Conservation (phyloP, 2,797 vertebrate species). For the Telmatherina bonti region DNA sequence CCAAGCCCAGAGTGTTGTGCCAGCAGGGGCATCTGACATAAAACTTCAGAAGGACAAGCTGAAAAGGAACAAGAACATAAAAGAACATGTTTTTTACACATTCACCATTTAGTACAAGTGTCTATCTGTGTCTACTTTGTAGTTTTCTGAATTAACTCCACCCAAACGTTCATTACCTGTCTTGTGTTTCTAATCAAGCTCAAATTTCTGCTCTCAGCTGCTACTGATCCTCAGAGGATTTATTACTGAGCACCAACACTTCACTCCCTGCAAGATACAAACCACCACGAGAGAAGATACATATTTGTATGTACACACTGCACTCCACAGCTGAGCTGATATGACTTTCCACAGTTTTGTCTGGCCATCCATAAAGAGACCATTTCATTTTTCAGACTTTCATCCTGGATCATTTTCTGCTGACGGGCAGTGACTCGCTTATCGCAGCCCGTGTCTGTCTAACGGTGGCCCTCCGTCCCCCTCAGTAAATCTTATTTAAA, state of each 20-base stretch:
- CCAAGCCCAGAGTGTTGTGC: too few species aligned
- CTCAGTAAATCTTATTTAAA: conserved; percentile 27
- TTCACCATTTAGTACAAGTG: neutral
- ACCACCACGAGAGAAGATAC: neutral
- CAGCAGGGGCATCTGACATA: too few species aligned
- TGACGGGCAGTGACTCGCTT: conserved; percentile 2
- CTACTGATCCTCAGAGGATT: conserved; percentile 14
- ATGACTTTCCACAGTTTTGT: neutral
- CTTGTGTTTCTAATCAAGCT: conserved; percentile 15
- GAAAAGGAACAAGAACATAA: too few species aligned
- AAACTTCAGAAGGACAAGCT: too few species aligned
- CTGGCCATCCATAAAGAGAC: conserved; percentile 20
- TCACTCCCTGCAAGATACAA: neutral
- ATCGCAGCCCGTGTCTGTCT: conserved; percentile 20
- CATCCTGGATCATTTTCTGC: conserved; percentile 29
- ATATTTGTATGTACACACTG: neutral
- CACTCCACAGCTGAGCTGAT: conserved; percentile 18
- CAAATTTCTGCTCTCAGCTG: neutral
- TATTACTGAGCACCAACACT: conserved; percentile 1
- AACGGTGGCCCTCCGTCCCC: neutral
- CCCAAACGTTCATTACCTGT: conserved; percentile 19
- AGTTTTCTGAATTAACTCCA: neutral
- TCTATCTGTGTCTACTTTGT: neutral
- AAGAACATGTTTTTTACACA: too few species aligned
- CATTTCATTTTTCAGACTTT: conserved; percentile 19